phyloP scores from a whole-genome alignment of 2,888 invertebrate species.

The Pyrrhia umbra region DNA sequence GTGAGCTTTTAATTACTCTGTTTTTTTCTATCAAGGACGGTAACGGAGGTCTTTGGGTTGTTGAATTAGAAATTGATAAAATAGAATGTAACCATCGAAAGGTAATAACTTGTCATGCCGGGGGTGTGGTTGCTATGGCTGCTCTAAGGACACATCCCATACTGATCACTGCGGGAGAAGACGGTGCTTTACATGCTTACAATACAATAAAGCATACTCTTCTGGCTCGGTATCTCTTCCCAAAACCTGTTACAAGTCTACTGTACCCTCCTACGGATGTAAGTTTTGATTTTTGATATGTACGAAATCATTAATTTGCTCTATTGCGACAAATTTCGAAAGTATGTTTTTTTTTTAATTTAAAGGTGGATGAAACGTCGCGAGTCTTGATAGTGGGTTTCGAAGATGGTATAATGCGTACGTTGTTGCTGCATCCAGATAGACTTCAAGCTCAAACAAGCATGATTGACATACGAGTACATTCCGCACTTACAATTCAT shows the following conservation, averaged over 20 bases:
- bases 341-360: neutral
- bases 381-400: constrained; percentile 92
- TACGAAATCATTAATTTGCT: no score
- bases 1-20: constrained; percentile 6
- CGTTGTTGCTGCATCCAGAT: constrained; percentile 79
- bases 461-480: constrained; percentile 76
- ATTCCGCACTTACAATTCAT: constrained; percentile 81
- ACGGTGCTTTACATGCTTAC: constrained; percentile 93
- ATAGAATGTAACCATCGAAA: constrained; percentile 81
- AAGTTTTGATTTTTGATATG: no score
- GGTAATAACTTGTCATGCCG: constrained; percentile 93
- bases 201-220: constrained; percentile 91
- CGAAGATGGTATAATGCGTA: constrained; percentile 93
- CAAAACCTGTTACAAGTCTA: constrained; percentile 89
- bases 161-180: constrained; percentile 93
- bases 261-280: constrained; percentile 94
- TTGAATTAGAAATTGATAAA: constrained; percentile 85
- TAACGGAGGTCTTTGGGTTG: constrained; percentile 93
- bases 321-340: no score
- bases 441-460: constrained; percentile 66
- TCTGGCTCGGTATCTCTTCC: constrained; percentile 90
- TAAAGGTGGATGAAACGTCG: constrained; percentile 91
- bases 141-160: constrained; percentile 93
- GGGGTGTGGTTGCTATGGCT: constrained; percentile 92
- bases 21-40: constrained; percentile 91